Conservation (phyloP, 1,140 invertebrate genomes). For the Lordiphosa stackelbergi region DNA sequence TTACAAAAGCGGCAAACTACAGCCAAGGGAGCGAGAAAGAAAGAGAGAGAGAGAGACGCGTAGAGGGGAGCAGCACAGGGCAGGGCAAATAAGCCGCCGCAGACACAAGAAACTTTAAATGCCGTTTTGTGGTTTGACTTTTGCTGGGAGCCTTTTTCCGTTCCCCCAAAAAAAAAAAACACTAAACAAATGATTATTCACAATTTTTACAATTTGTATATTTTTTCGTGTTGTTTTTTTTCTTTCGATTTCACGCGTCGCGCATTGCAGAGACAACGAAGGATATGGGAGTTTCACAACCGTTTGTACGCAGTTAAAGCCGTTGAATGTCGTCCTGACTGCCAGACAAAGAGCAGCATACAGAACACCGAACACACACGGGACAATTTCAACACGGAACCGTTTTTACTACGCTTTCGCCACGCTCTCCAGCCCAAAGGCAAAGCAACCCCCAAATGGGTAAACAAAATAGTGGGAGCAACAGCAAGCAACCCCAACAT, state of each 20-base stretch:
- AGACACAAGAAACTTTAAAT: slow-evolving; percentile 69
- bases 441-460: slow-evolving; percentile 51
- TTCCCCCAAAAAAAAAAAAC: slow-evolving; percentile 9
- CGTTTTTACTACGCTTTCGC: slow-evolving; percentile 41
- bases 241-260: slow-evolving; percentile 48
- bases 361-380: slow-evolving; percentile 6
- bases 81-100: slow-evolving; percentile 55
- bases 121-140: slow-evolving; percentile 64
- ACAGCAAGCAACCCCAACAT: slow-evolving; percentile 53
- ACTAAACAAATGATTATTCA: slow-evolving; percentile 14
- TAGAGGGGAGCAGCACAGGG: slow-evolving; percentile 24
- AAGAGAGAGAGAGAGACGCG: slow-evolving; percentile 11
- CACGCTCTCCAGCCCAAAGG: slow-evolving; percentile 33
- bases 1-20: slow-evolving; percentile 62
- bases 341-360: slow-evolving; percentile 39
- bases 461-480: slow-evolving; percentile 33
- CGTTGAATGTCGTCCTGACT: slow-evolving; percentile 66
- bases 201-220: slow-evolving; percentile 15
- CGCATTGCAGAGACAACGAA: slow-evolving; percentile 28
- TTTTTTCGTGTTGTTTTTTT: slow-evolving; percentile 25
- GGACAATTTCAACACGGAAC: slow-evolving; percentile 60
- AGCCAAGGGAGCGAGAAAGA: slow-evolving; percentile 21
- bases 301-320: slow-evolving; percentile 68
- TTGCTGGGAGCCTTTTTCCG: slow-evolving; percentile 17
- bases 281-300: slow-evolving; percentile 62